Evolutionary conservation across 1,140 invertebrate species (phyloP), one percentile per base, ranked within the genome.

Genomic region (Brachionus angularis): DNA sequence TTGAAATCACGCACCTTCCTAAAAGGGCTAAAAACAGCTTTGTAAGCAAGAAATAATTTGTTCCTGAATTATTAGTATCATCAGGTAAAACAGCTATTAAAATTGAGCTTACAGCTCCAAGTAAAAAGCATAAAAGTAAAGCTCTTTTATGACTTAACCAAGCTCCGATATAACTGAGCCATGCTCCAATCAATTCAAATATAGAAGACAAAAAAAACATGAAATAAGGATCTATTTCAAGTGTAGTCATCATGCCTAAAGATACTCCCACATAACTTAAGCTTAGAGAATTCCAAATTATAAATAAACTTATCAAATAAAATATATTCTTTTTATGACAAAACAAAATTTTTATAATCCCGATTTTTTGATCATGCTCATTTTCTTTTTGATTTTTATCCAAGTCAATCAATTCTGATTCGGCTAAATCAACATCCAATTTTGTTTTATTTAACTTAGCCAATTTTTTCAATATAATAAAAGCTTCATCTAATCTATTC

Each of bases 181-280:
- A 47, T 47, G 62, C 21, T 12, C 62, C 62, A n/a, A 67, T 16
- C 29, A 67, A 2, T 27, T 67, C 62, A 36, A 67, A 67, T 18
- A 27, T 31, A 16, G 47, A 29, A 46, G 18, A 47, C 21, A 67
- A 16, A 21, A 67, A 10, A 47, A 67, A 67, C 21, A 67, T 67
- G 31, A 67, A 23, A 36, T 67, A 67, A 12, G 62, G 62, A 46
- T 67, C 39, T 18, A 67, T 67, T 25, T 67, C 62, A 27, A 67
- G 33, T 14, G 62, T 8, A n/a, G 31, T 50, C 12, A 67, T 67
- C 8, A 67, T 50, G 21, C 62, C 62, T 10, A 67, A 31, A 25
- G 29, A 34, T 10, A 27, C 34, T 5, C 39, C 36, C 14, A 46
- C 44, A 34, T 67, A 67, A 4, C 23, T 23, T 23, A 67, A 47